Base-by-base conservation (phyloP, 2,797 vertebrate species). In the Micropoecilia bifurca region DNA sequence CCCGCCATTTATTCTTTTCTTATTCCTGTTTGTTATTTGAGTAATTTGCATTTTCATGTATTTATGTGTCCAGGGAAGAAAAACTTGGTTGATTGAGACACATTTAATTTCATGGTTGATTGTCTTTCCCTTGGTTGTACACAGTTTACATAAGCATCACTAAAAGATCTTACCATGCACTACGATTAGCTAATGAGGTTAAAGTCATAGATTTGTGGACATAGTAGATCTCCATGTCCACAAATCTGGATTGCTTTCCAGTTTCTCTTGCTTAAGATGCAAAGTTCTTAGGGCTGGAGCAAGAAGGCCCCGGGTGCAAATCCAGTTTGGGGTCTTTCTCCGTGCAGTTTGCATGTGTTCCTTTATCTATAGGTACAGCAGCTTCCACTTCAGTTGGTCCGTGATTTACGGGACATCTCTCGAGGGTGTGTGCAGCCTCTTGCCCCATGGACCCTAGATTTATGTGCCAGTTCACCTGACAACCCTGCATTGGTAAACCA, bases 1-100 rank as follows among this genome's bases (percentile, higher is more conserved):
- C 66, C 43, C 13, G 33, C 30, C 12, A 55, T 75, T 85, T 85
- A 33, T 25, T 25, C 22, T 43, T 33, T 75, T 71, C 69, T 47
- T 3, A 74, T 85, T 80, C 76, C 69, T 55, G 9, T 6, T 71
- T 25, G 18, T 22, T 41, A 39, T 68, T 25, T 68, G 33, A 39
- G 22, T 68, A 10, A 41, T 68, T 39, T 68, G 36, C 63, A 22
- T 36, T 41, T 9, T 9, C 63, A 68, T 25, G 4, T 68, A 68
- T 13, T 22, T 25, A 22, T 22, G 9, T 25, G 36, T 68, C 20
- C 10, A 25, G 9, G 20, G 20, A 36, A 12, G 20, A 10, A 41
- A 4, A 12, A 22, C 63, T 9, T 36, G 33, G 18, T 6, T 14
- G 22, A 20, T 18, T 20, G 33, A 16, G 61, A 36, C 14, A 41